Base-by-base conservation (phyloP, 2,888 invertebrate genomes). In the Callyntrura sp. region DNA sequence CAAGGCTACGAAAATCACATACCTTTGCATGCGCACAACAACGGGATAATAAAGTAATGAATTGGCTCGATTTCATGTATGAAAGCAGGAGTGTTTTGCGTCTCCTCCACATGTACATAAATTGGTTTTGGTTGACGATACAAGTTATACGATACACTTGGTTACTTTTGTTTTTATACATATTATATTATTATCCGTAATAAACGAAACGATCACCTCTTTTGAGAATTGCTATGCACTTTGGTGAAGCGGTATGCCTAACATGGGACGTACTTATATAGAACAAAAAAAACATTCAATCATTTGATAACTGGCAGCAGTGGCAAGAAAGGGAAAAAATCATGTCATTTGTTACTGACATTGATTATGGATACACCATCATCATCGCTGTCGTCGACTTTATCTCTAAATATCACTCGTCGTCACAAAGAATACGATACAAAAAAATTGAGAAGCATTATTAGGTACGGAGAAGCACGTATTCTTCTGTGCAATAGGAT, bases 261-360 rank as follows among this genome's bases (percentile, higher is more conserved):
- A 35, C 2, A 35, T 35, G 35, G n/a, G n/a, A n/a, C 55, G 55
- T 55, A n/a, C 55, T n/a, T 55, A 60, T 60, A 60, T 9, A 6
- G 6, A 20, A 60, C 14, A 25, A 23, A 25, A 12, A 12, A 62
- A 28, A 3, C 5, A 23, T 62, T 25, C 28, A 25, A 14, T 35
- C 3, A 12, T 73, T 73, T 12, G 20, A 68, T 35, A 35, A 35
- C 17, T 5, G 28, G n/a, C 65, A 35, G 35, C 35, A 35, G 35
- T 35, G 6, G 35, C 35, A 12, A 68, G 9, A 17, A 6, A 14
- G 14, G 35, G 20, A 68, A 68, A 68, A 68, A 68, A 68, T 68
- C 68, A 43, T 68, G 68, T 68, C 68, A 43, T 68, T 68, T 43
- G 68, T 43, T 43, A 43, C 35, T 68, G 43, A n/a, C 68, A 68